Percentiles rank a stretch among this genome's conserved stretches.
Conservation (phyloP, 2,888 invertebrate species). For the Pollenia labialis region DNA sequence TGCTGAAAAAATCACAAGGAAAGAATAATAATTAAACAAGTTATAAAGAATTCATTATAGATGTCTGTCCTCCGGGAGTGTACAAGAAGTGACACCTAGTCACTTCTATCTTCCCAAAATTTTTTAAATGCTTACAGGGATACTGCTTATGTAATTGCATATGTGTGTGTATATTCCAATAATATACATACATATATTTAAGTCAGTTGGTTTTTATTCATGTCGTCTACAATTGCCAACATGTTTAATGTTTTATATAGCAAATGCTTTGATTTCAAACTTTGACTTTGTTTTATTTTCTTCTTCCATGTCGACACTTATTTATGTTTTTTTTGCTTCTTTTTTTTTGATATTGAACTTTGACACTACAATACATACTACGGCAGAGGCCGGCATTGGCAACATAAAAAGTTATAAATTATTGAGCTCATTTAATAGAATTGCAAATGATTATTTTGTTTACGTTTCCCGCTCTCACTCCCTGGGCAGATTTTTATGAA, state of each 20-base stretch:
- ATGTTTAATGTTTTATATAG: slow-evolving; percentile 59
- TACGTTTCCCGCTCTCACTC: slow-evolving; percentile 33
- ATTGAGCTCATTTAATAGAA: slow-evolving; percentile 65
- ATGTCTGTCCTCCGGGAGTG: too few relatives aligned
- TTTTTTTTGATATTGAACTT: slow-evolving; percentile 42
- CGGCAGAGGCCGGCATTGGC: background rate
- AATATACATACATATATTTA: background rate
- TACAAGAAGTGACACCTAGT: too few relatives aligned
- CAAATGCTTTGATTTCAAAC: slow-evolving; percentile 52
- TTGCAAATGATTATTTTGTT: slow-evolving; percentile 64
- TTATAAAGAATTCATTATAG: too few relatives aligned
- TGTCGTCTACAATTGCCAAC: slow-evolving; percentile 70
- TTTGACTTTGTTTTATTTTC: slow-evolving; percentile 22
- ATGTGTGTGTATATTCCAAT: background rate
- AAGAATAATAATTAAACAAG: too few relatives aligned
- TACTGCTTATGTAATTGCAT: slow-evolving; percentile 1
- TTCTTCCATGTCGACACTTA: slow-evolving; percentile 1
- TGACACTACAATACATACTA: slow-evolving; percentile 44
- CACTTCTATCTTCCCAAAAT: too few relatives aligned
- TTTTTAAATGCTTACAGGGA: too few relatives aligned
- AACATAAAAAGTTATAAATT: slow-evolving; percentile 46
- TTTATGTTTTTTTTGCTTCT: slow-evolving; percentile 26
- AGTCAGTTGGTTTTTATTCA: slow-evolving; percentile 57
- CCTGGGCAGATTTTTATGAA: slow-evolving; percentile 42
- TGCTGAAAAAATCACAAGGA: too few relatives aligned